A percentile compares a stretch with the other conserved stretches of the same genome.
Evolutionary conservation across 2,113 vertebrate genomes (phyloP).

Genomic region (Stictonetta naevosa): DNA sequence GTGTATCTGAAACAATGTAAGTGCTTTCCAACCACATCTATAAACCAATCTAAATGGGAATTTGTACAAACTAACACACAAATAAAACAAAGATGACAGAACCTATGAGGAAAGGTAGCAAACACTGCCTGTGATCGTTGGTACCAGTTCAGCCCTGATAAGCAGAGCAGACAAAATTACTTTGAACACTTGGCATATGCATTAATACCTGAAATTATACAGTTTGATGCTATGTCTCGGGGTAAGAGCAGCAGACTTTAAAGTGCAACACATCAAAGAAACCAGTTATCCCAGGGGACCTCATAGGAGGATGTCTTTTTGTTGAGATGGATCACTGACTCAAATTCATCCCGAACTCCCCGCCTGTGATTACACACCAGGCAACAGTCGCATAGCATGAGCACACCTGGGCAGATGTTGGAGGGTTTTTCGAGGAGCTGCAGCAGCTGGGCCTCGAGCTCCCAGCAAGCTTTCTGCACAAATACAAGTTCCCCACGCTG

Average conservation of each 20-base stretch:
- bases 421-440: not conserved
- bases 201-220: not conserved
- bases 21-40: slow-evolving; percentile 57
- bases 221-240: not conserved
- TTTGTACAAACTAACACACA: slow-evolving; percentile 28
- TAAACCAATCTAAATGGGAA: slow-evolving; percentile 52
- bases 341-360: not conserved
- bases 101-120: not conserved
- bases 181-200: not conserved
- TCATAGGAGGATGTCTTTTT: not conserved
- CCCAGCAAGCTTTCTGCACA: not conserved
- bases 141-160: not conserved
- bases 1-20: slow-evolving; percentile 22
- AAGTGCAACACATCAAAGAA: not conserved
- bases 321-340: not conserved
- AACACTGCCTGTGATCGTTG: not conserved
- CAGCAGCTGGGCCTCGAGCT: not conserved
- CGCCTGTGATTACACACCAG: not conserved
- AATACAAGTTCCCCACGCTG: not conserved
- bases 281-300: not conserved
- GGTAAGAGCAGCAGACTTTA: not conserved
- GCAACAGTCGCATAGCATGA: not conserved
- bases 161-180: not conserved
- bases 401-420: not conserved
- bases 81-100: slow-evolving; percentile 15